phyloP scores from a whole-genome alignment of 2,888 invertebrate genomes.

The Alsophila aescularia region DNA sequence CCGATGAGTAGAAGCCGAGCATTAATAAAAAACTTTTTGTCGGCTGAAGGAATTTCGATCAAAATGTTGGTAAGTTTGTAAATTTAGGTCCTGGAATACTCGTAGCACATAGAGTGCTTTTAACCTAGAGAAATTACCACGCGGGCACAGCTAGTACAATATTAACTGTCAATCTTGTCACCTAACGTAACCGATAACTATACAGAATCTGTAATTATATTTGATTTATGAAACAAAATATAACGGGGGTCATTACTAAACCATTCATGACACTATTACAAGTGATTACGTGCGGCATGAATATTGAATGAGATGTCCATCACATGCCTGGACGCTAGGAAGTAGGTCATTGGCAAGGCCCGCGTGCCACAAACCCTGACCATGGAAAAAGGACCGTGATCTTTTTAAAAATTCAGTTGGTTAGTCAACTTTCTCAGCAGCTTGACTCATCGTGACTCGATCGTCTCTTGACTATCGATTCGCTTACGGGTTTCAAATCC shows the following conservation, averaged over 20 bases:
- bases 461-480: neutral
- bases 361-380: constrained; percentile 9
- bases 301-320: constrained; percentile 49
- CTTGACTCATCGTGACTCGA: neutral
- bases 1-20: no score
- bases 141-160: no score
- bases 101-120: no score
- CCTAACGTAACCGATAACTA: neutral
- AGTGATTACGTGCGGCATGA: constrained; percentile 46
- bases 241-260: constrained; percentile 30
- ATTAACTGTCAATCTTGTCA: no score
- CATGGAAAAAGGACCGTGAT: constrained; percentile 1
- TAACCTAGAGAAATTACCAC: no score
- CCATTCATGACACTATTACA: constrained; percentile 41
- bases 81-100: no score
- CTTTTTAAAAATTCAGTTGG: constrained; percentile 5
- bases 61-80: no score
- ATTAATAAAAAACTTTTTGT: no score
- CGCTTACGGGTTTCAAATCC: no score
- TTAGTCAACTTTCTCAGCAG: constrained; percentile 19
- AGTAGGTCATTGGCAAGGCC: constrained; percentile 37
- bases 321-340: constrained; percentile 13
- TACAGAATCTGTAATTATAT: neutral
- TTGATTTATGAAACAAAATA: constrained; percentile 15
- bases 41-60: no score